Percentiles rank a stretch among this genome's conserved stretches.
Conservation (phyloP, 1,140 invertebrate genomes). For the Diploscapter pachys region DNA sequence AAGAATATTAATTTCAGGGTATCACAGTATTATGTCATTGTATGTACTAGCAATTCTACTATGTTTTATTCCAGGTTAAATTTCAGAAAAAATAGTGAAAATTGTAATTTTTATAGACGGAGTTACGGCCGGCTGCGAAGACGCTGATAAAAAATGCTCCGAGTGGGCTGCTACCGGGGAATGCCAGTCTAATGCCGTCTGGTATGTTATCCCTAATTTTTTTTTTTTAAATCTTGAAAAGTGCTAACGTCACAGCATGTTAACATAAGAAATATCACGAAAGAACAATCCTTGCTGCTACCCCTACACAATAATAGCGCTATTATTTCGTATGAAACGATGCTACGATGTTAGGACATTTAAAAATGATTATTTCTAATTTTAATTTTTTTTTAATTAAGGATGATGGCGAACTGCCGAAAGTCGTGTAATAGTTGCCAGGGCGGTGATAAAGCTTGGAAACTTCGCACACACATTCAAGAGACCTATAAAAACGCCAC, state of each 20-base stretch:
- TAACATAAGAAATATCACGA: too few species aligned
- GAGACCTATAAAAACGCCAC: constrained; percentile 54
- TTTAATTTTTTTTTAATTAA: too few species aligned
- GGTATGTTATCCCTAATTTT: constrained; percentile 36
- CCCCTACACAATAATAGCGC: too few species aligned
- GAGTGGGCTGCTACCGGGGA: constrained; percentile 58
- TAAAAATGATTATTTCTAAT: constrained; percentile 14
- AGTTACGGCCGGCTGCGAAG: constrained; percentile 42
- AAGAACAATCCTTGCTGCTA: too few species aligned
- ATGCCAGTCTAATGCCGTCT: constrained; percentile 57
- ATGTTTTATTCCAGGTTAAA: too few species aligned
- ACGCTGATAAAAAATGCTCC: constrained; percentile 54
- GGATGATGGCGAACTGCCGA: constrained; percentile 58
- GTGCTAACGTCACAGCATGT: neutral
- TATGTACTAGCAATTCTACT: too few species aligned
- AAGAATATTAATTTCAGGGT: too few species aligned
- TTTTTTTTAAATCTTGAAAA: constrained; percentile 6
- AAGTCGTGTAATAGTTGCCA: constrained; percentile 58
- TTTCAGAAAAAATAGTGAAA: too few species aligned
- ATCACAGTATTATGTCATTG: too few species aligned
- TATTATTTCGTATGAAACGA: neutral
- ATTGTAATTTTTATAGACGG: too few species aligned
- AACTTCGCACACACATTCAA: constrained; percentile 49
- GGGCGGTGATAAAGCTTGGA: constrained; percentile 56
- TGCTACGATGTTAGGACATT: constrained; percentile 5